These are phyloP conservation scores for Aurelia aurita DNA, from an alignment of 30 jellyfish, hydroid and myxozoan species.

Conservation along the genomic window DNA sequence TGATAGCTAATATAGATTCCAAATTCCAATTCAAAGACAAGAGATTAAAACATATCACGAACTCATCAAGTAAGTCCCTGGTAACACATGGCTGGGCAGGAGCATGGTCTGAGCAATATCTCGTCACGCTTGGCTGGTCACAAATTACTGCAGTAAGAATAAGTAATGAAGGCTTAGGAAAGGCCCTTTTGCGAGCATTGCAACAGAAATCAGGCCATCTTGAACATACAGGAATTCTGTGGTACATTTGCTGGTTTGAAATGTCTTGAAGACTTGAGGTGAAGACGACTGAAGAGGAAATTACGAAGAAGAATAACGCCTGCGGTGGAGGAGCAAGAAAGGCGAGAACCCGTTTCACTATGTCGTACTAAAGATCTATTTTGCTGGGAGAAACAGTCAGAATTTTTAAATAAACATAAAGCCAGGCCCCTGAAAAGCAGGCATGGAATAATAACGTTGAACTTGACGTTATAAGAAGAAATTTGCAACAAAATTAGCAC, in stretches of 20 bases:
- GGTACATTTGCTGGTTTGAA: neutral
- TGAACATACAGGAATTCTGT: neutral
- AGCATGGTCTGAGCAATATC: neutral
- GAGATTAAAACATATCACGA: too few species aligned
- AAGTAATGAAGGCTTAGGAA: slow-evolving; percentile 43
- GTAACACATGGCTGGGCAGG: slow-evolving; percentile 57
- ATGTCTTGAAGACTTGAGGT: neutral
- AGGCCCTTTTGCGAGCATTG: neutral
- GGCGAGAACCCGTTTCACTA: neutral
- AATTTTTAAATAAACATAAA: too few species aligned
- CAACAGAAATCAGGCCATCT: neutral
- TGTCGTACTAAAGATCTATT: neutral
- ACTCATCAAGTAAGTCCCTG: slow-evolving; percentile 4
- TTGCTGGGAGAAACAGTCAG: too few species aligned
- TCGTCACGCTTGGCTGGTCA: slow-evolving; percentile 22
- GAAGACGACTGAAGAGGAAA: neutral
- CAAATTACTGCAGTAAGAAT: slow-evolving; percentile 66
- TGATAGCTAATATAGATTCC: neutral
- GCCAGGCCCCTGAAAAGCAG: too few species aligned
- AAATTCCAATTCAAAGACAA: too few species aligned
- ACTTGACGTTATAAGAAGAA: too few species aligned
- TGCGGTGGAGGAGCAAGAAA: too few species aligned
- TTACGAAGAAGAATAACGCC: too few species aligned
- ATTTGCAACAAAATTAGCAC: too few species aligned
- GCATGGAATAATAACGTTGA: too few species aligned